Percentiles rank a stretch among this genome's conserved stretches.
phyloP scores from a whole-genome alignment of 1,140 invertebrate species.

The Neuroterus valhalla region DNA sequence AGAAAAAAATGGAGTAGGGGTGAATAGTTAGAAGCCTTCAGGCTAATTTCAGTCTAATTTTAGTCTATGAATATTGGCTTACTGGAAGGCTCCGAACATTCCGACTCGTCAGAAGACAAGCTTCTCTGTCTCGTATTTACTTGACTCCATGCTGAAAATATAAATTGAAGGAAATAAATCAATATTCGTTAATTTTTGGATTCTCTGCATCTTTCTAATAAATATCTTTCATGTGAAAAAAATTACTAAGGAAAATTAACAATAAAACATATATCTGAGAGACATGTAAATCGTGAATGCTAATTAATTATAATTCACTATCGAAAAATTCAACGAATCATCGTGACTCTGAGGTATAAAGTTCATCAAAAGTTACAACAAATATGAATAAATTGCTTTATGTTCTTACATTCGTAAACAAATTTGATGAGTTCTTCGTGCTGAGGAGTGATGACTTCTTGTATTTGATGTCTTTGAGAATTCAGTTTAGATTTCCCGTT shows the following conservation, averaged over 20 bases:
- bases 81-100: slow-evolving; percentile 60
- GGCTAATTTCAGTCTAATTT: too few relatives aligned
- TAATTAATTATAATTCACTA: slow-evolving; percentile 6
- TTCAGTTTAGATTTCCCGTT: slow-evolving; percentile 80
- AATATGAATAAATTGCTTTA: slow-evolving; percentile 3
- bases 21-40: too few relatives aligned
- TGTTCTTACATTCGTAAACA: slow-evolving; percentile 81
- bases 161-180: slow-evolving; percentile 32
- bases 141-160: slow-evolving; percentile 67
- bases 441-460: slow-evolving; percentile 82
- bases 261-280: slow-evolving; percentile 5
- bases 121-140: slow-evolving; percentile 60
- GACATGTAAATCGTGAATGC: slow-evolving; percentile 23
- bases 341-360: slow-evolving; percentile 29
- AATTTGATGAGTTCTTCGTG: slow-evolving; percentile 85
- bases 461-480: slow-evolving; percentile 77
- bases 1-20: too few relatives aligned
- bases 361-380: slow-evolving; percentile 17
- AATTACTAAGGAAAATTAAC: slow-evolving; percentile 14
- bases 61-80: slow-evolving; percentile 41
- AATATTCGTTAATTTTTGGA: neutral
- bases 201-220: too few relatives aligned
- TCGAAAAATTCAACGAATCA: slow-evolving; percentile 23
- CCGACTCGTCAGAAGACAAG: slow-evolving; percentile 59
- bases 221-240: too few relatives aligned